These are phyloP conservation scores for Cherax quadricarinatus DNA, from an alignment of 1,140 invertebrate genomes.

Conservation along the genomic window DNA sequence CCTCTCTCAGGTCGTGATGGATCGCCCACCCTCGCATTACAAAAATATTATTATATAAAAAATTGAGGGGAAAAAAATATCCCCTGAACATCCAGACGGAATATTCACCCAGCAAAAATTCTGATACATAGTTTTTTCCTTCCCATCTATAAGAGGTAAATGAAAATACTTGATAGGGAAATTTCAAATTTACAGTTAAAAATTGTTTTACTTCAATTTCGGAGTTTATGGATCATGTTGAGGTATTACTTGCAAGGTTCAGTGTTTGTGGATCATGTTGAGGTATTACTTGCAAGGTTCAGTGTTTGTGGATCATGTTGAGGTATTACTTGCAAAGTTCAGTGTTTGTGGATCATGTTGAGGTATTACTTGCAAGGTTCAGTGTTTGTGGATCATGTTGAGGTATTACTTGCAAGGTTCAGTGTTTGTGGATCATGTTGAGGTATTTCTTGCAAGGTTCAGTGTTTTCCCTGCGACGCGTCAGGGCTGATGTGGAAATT, in stretches of 20 bases:
- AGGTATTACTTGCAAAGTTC: not conserved
- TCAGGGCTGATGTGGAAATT: conserved; percentile 28
- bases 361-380: not conserved
- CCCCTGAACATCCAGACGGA: no score
- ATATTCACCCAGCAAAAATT: no score
- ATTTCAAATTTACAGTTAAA: no score
- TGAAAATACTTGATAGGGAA: no score
- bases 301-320: not conserved
- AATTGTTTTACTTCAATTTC: no score
- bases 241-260: not conserved
- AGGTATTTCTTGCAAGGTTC: not conserved
- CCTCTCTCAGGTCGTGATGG: conserved; percentile 31
- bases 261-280: not conserved
- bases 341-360: not conserved
- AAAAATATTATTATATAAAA: conserved; percentile 12
- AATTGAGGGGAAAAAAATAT: not conserved
- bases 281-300: not conserved
- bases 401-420: not conserved
- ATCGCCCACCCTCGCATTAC: conserved; percentile 9
- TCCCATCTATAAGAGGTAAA: no score
- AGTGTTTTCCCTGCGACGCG: not conserved
- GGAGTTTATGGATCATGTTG: no score
- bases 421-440: not conserved
- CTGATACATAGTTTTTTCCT: no score
- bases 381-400: not conserved